Conservation (phyloP, 2,888 invertebrate genomes). For the Epicampocera succincta region DNA sequence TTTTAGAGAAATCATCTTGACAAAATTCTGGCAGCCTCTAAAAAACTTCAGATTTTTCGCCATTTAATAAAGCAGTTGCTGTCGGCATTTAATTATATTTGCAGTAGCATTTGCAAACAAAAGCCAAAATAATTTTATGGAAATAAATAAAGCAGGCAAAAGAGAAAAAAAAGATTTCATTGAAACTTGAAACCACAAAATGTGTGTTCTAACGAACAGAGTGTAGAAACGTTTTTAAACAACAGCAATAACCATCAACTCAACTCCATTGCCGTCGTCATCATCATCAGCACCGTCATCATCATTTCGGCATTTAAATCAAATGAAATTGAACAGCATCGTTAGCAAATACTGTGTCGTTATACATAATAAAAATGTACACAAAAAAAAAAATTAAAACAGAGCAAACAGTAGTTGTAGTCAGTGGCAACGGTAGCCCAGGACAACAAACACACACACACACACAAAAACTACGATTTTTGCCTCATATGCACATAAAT, state of each 20-base stretch:
- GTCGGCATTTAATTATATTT: constrained; percentile 2
- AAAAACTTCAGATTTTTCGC: neutral
- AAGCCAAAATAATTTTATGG: constrained; percentile 39
- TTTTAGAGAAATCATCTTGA: constrained; percentile 22
- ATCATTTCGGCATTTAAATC: constrained; percentile 54
- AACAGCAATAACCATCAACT: constrained; percentile 51
- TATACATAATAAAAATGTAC: constrained; percentile 22
- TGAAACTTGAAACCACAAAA: constrained; percentile 67
- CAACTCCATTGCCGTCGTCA: constrained; percentile 39
- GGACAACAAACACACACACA: constrained; percentile 40
- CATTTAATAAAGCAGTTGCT: constrained; percentile 28
- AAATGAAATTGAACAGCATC: constrained; percentile 56
- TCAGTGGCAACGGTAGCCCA: constrained; percentile 63
- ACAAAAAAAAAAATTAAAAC: constrained; percentile 16
- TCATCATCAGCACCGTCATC: constrained; percentile 25
- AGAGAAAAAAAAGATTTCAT: constrained; percentile 44
- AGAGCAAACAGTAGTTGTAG: constrained; percentile 46
- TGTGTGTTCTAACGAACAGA: constrained; percentile 51
- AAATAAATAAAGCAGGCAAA: constrained; percentile 1
- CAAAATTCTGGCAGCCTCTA: constrained; percentile 17
- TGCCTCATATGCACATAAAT: neutral
- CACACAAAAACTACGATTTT: neutral
- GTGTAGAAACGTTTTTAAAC: constrained; percentile 23
- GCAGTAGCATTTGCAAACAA: constrained; percentile 44
- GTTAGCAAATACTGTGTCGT: constrained; percentile 50